These are phyloP conservation scores for Sebastes aleutianus DNA, from an alignment of 2,797 vertebrate species.

Conservation along the genomic window DNA sequence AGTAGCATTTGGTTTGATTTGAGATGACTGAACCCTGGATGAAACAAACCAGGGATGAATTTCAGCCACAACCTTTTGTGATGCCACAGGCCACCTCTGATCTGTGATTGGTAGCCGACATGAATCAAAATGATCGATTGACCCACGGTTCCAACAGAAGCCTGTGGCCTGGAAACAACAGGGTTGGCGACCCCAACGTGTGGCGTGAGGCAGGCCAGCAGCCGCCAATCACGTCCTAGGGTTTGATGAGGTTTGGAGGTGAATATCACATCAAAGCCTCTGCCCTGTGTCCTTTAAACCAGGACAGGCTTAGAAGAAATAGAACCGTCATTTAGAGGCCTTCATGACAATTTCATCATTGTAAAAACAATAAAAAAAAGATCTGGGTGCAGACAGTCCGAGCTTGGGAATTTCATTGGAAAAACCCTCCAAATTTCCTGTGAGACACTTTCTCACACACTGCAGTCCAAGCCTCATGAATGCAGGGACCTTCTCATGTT, in stretches of 20 bases:
- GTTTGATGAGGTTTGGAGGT: conserved; percentile 39
- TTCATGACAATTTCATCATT: neutral
- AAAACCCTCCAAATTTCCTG: conserved; percentile 4
- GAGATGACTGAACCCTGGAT: conserved; percentile 24
- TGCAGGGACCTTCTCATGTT: conserved; percentile 54
- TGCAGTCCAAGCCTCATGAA: conserved; percentile 25
- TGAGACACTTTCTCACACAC: conserved; percentile 27
- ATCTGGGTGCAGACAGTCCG: neutral
- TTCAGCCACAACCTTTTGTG: conserved; percentile 66
- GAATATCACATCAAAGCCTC: conserved; percentile 45
- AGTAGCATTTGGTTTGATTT: conserved; percentile 12
- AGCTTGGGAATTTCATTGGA: conserved; percentile 6
- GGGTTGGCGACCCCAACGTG: conserved; percentile 32
- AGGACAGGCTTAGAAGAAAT: neutral
- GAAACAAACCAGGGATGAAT: conserved; percentile 40
- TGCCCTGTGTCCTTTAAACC: neutral
- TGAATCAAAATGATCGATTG: conserved; percentile 79
- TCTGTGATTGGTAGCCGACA: conserved; percentile 73
- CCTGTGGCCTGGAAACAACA: conserved; percentile 62
- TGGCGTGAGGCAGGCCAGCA: conserved; percentile 6
- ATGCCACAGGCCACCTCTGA: conserved; percentile 74
- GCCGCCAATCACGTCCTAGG: conserved; percentile 27
- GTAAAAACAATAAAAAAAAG: neutral
- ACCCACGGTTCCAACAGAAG: conserved; percentile 50
- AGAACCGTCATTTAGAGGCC: neutral